Conservation (phyloP, 2,797 vertebrate genomes). For the Malacoctenus gilli region DNA sequence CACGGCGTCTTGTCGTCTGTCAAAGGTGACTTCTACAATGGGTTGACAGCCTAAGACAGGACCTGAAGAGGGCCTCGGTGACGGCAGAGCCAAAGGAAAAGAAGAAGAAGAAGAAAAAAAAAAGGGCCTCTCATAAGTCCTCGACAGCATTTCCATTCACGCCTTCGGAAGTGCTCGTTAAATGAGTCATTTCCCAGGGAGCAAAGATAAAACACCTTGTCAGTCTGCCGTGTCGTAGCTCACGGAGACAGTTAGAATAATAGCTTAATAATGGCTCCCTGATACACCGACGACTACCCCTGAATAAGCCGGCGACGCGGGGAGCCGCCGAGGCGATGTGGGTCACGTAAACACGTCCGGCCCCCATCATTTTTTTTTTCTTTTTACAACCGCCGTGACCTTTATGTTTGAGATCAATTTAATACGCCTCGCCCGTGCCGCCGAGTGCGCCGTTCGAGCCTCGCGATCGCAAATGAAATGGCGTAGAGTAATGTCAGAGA, state of each 20-base stretch:
- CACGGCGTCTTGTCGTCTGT: conserved; percentile 29
- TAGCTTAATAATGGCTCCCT: conserved; percentile 27
- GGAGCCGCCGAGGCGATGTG: conserved; percentile 14
- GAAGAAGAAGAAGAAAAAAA: conserved; percentile 23
- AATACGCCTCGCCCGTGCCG: not conserved
- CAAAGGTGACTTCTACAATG: conserved; percentile 34
- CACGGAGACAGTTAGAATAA: conserved; percentile 40
- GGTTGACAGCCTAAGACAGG: conserved; percentile 29
- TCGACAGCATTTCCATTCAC: conserved; percentile 34
- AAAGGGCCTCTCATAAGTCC: conserved; percentile 30
- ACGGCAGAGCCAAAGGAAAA: conserved; percentile 29
- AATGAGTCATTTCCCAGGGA: conserved; percentile 47
- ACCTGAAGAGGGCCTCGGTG: conserved; percentile 24
- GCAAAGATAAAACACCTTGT: conserved; percentile 43
- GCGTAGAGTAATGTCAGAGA: not conserved
- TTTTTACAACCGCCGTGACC: conserved; percentile 40
- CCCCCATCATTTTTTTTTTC: conserved; percentile 33
- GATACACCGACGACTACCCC: conserved; percentile 8
- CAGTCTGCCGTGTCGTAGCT: conserved; percentile 31
- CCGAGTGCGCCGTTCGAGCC: conserved; percentile 1
- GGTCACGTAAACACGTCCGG: conserved; percentile 27
- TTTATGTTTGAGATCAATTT: conserved; percentile 33
- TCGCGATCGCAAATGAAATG: conserved; percentile 16
- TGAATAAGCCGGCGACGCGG: conserved; percentile 17
- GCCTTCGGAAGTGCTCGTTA: conserved; percentile 25